Evolutionary conservation across 1,140 invertebrate genomes (phyloP).

Genomic region (Drosophila kohkoa): DNA sequence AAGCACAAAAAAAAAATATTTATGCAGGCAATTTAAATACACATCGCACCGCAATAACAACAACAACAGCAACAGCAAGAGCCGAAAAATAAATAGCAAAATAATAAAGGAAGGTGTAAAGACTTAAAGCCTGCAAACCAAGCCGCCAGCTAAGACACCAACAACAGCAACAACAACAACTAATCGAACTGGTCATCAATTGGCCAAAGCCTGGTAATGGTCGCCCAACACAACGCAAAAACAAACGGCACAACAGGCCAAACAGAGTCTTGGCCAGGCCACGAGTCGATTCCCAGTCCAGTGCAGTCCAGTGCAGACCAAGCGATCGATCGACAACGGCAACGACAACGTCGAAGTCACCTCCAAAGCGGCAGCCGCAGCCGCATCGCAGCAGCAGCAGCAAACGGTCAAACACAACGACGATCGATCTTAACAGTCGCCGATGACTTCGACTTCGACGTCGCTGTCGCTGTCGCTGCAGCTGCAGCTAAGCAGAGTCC

Average conservation of each 20-base stretch:
- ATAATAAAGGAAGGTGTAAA: conserved; percentile 82
- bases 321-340: conserved; percentile 66
- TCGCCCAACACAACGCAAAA: conserved; percentile 53
- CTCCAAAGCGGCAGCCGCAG: conserved; percentile 41
- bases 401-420: conserved; percentile 52
- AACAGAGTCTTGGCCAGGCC: background rate
- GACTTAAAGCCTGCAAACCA: conserved; percentile 69
- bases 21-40: conserved; percentile 81
- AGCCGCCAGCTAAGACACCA: conserved; percentile 46
- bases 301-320: conserved; percentile 25
- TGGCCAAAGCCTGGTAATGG: conserved; percentile 80
- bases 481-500: conserved; percentile 13
- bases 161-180: conserved; percentile 62
- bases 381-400: conserved; percentile 12
- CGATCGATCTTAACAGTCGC: conserved; percentile 79
- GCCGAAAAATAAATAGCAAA: conserved; percentile 66
- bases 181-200: conserved; percentile 84
- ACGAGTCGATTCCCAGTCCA: conserved; percentile 36
- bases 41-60: conserved; percentile 48
- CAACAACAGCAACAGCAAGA: conserved; percentile 31
- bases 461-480: conserved; percentile 10
- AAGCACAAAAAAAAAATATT: conserved; percentile 35
- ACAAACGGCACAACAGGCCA: background rate
- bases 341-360: conserved; percentile 67
- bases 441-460: conserved; percentile 36